Base-by-base conservation (phyloP, 2,797 vertebrate species). In the Tapirus indicus region DNA sequence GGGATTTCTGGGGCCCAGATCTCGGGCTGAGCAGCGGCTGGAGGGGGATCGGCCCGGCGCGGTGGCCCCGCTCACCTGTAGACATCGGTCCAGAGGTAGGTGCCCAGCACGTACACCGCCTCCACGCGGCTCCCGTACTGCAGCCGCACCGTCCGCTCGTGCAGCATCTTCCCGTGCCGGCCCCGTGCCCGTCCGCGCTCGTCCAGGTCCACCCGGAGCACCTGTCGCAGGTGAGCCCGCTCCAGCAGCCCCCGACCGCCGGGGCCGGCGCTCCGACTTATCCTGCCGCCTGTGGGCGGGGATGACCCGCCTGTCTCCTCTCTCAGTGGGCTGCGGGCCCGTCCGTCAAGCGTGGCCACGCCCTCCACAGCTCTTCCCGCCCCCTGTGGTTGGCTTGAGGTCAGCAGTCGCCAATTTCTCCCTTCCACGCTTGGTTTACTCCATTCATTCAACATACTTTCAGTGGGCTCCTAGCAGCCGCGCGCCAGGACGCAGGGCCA, bases 41-140 rank as follows among this genome's bases (percentile, higher is more conserved):
- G 23, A 32, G 35, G 17, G 89, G 27, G 29, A 77, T 18, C 11
- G 0, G 25, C 17, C 14, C 10, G 0, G 6, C 71, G 7, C 56
- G 17, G 72, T 0, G 62, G 1, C 44, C 62, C 4, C 7, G 32
- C 99, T 97, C 98, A 99, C 99, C 99, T 99, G 79, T 97, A 98
- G 88, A 99, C 88, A n/a, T 99, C 98, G 0, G 99, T 97, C n/a
- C 95, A 97, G 38, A 99, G 98, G 47, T 92, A 96, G 47, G 99
- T 99, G 88, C 99, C 99, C 75, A 99, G 98, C 96, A 99, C 99
- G 27, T 98, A 99, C 25, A 99, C 47, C 0, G 99, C 98, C 27
- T 98, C 97, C 5, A 98, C 98, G 41, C 98, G 98, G 96, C 97
- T 98, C 13, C 98, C 99, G 32, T 97, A 98, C 80, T 99, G 99